Evolutionary conservation across 1,140 invertebrate species (phyloP), one percentile per base, ranked within the genome.

Genomic region (Tigriopus japonicus): DNA sequence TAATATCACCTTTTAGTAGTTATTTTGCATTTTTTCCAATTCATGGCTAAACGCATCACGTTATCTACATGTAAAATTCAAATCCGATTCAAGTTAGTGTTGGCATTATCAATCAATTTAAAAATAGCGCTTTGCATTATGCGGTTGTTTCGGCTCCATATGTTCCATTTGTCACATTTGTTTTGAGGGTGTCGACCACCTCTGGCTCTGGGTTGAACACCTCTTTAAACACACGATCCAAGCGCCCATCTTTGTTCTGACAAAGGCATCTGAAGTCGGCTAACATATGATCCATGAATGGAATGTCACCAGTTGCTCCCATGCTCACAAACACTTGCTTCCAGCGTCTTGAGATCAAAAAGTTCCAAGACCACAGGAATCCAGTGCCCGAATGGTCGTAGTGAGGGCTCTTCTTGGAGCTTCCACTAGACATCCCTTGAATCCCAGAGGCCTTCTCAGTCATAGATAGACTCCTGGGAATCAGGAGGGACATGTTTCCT

Each of bases 321-420:
- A 45, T 51, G 21, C 14, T 49, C n/a, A 35, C 28, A 35, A 19
- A 52, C 42, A 49, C 24, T 21, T 15, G 14, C 19, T 59, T 59
- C 58, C 58, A 59, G n/a, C 28, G n/a, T 28, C 42, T 43, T 6
- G 58, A 59, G 15, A 59, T 59, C 58, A 59, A 51, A 23, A 59
- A 59, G 23, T 59, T 59, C 58, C 58, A 59, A 1, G 58, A 59
- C 58, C 58, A 59, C 12, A 59, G 10, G 24, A 59, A 59, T 9
- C 58, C 58, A n/a, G 58, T 59, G 17, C 49, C 42, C 10, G 28
- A 17, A 14, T 59, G 41, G 10, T 59, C 58, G 24, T 51, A 59
- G 17, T 24, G 12, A 15, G 24, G 55, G 15, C 23, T 58, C 24
- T 14, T 28, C 9, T 58, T 42, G 55, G 14, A 54, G 52, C 17